Percentiles rank a stretch among this genome's conserved stretches.
Evolutionary conservation across 2,888 invertebrate species (phyloP).

Genomic region (Diadegma fenestrale): DNA sequence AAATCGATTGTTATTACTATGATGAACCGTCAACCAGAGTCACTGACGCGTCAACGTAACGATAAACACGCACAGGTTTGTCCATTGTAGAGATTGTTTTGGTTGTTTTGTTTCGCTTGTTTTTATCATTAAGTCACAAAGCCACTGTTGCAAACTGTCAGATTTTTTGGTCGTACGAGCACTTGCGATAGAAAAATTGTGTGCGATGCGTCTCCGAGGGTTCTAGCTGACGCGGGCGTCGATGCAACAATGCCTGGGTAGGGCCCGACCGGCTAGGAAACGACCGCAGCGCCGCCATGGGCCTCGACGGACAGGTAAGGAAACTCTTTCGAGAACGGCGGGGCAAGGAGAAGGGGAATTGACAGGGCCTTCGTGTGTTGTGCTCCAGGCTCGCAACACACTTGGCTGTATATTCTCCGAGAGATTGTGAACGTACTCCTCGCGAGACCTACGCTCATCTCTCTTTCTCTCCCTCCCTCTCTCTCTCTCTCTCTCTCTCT

Average conservation of each 20-base stretch:
- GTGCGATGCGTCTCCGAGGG: conserved; percentile 70
- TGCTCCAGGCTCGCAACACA: conserved; percentile 16
- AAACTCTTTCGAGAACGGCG: conserved; percentile 63
- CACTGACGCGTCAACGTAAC: conserved; percentile 53
- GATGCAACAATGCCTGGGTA: conserved; percentile 82
- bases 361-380: conserved; percentile 26
- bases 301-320: conserved; percentile 77
- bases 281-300: conserved; percentile 79
- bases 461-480: too few relatives aligned
- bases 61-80: conserved; percentile 56
- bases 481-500: conserved; percentile 17
- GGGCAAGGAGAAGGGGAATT: conserved; percentile 14
- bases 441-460: conserved; percentile 21
- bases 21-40: conserved; percentile 45
- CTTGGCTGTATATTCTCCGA: conserved; percentile 36
- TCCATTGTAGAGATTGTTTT: conserved; percentile 52
- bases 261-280: conserved; percentile 77
- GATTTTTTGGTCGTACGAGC: conserved; percentile 1
- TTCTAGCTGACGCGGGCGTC: conserved; percentile 81
- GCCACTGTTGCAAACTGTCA: background rate
- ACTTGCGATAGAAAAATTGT: conserved; percentile 61
- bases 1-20: conserved; percentile 25
- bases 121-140: background rate
- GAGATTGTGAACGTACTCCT: conserved; percentile 43
- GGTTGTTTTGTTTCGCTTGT: background rate